A percentile compares a stretch with the other conserved stretches of the same genome.
Evolutionary conservation across 2,888 invertebrate genomes (phyloP).

Genomic region (Lasioglossum calceatum): DNA sequence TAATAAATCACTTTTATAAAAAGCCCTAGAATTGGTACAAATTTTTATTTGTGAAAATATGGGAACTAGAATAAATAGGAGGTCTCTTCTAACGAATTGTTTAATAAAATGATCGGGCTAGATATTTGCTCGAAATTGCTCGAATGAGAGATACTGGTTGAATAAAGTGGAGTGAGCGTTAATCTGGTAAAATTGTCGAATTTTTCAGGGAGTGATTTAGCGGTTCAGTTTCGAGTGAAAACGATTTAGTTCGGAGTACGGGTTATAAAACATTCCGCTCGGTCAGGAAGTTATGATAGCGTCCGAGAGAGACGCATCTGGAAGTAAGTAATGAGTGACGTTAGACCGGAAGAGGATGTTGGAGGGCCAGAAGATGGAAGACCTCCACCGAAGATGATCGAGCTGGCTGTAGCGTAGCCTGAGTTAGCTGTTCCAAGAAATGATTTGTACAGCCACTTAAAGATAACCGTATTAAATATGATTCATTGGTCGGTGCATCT

Average conservation of each 20-base stretch:
- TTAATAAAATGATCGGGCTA: not conserved
- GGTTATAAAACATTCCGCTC: slow-evolving; percentile 8
- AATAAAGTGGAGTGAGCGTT: not conserved
- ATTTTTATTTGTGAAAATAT: not conserved
- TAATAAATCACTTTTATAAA: too few species aligned
- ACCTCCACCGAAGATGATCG: slow-evolving; percentile 44
- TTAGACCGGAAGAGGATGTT: slow-evolving; percentile 60
- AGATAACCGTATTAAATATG: slow-evolving; percentile 21
- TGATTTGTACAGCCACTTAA: slow-evolving; percentile 38
- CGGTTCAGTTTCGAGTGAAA: not conserved
- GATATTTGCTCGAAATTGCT: not conserved
- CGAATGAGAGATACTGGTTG: not conserved
- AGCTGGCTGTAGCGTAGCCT: slow-evolving; percentile 19
- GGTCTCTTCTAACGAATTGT: not conserved
- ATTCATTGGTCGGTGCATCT: slow-evolving; percentile 25
- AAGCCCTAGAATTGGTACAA: too few species aligned
- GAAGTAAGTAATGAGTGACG: slow-evolving; percentile 60
- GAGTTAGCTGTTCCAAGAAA: slow-evolving; percentile 57
- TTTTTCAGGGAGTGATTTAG: not conserved
- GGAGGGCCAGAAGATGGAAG: slow-evolving; percentile 20
- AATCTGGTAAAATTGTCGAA: not conserved
- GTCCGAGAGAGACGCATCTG: slow-evolving; percentile 50
- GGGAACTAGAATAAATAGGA: too few species aligned
- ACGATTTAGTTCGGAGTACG: not conserved
- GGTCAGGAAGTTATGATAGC: slow-evolving; percentile 43